Conservation (phyloP, 1,140 invertebrate species). For the Chironomus striatipennis region DNA sequence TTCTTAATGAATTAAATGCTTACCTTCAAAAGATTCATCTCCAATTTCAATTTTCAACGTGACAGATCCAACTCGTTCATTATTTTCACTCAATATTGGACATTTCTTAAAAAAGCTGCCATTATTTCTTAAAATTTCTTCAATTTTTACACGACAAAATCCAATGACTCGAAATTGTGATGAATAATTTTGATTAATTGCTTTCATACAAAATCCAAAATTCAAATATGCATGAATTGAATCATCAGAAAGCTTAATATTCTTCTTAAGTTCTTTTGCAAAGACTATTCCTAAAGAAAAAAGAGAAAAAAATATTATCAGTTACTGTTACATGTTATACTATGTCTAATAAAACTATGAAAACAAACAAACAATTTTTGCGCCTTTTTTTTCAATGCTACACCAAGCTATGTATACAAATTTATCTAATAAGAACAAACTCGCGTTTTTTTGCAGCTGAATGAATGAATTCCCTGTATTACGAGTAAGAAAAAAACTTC, state of each 20-base stretch:
- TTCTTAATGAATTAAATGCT: background rate
- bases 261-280: no score
- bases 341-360: background rate
- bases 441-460: background rate
- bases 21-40: background rate
- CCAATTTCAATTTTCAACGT: background rate
- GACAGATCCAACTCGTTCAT: background rate
- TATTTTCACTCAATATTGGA: background rate
- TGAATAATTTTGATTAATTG: background rate
- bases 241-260: no score
- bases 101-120: background rate
- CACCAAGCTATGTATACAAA: no score
- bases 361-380: background rate
- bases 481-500: background rate
- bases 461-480: background rate
- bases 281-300: no score
- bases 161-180: background rate
- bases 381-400: background rate
- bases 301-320: no score
- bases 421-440: constrained; percentile 8
- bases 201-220: background rate
- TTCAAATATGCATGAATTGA: background rate
- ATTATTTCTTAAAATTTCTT: background rate
- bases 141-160: background rate
- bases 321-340: no score